These are phyloP conservation scores for Tautogolabrus adspersus DNA, from an alignment of 2,113 vertebrate genomes.

Conservation along the genomic window DNA sequence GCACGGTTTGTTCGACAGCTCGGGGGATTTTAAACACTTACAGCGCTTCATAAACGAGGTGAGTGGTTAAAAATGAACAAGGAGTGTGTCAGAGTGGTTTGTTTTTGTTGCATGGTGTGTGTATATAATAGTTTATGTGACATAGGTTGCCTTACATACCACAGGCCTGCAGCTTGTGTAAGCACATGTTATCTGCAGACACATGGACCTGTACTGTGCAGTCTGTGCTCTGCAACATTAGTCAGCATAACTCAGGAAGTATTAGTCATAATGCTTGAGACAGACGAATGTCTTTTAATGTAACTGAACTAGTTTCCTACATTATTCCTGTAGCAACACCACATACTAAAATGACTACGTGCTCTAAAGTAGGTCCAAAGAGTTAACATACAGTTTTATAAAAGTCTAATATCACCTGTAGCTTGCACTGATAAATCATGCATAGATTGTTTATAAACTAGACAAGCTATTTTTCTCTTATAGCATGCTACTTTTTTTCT, in stretches of 20 bases:
- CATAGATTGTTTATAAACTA: too few relatives aligned
- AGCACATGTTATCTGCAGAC: constrained; percentile 4
- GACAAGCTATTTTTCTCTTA: too few relatives aligned
- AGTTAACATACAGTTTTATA: neutral
- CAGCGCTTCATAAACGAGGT: constrained; percentile 87
- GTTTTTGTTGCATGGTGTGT: neutral
- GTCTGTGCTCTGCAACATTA: neutral
- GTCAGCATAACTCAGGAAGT: neutral
- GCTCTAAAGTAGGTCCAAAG: rapidly evolving
- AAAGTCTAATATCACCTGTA: neutral
- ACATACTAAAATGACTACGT: neutral
- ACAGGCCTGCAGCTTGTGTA: constrained; percentile 30
- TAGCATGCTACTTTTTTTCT: too few relatives aligned
- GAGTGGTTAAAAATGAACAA: neutral
- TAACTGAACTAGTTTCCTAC: neutral
- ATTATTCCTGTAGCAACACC: neutral
- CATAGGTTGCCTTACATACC: neutral
- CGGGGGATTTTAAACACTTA: constrained; percentile 85
- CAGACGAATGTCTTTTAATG: too few relatives aligned
- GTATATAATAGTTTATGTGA: neutral
- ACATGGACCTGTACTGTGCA: neutral
- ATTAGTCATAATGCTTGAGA: too few relatives aligned
- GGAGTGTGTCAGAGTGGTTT: neutral
- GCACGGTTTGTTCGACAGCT: constrained; percentile 92
- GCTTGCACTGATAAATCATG: too few relatives aligned